Evolutionary conservation across 64 coral and sea anemone species (phyloP), one percentile per base, ranked within the genome.

Genomic region (Pocillopora damicornis): DNA sequence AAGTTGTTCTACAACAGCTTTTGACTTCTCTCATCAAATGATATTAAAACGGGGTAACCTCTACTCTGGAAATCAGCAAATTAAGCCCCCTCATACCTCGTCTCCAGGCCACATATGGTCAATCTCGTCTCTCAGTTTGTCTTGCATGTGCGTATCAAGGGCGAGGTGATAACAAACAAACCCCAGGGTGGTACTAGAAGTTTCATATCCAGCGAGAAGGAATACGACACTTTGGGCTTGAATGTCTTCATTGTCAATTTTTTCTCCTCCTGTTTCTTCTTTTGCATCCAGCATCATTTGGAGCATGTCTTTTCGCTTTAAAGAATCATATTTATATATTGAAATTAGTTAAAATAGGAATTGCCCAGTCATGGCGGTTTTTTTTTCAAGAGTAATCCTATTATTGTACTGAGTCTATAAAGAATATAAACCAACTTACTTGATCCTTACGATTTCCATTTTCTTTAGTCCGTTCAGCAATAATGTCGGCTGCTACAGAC

Each of bases 171-270:
- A 87, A 35, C 75, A 76, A 30, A 74, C 58, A 65, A 59, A 68
- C 18, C 74, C 76, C 37, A 92, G 63, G 26, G 82, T 57, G 26
- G 25, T 86, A 57, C 82, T 87, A 18, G 90, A 67, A 7, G 61
- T 87, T 73, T 92, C 73, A 59, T 79, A 87, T 71, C 90, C 90
- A 71, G 76, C 86, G 20, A 92, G 69, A 36, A 92, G 65, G 57
- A 92, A 92, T 34, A 79, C 23, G 37, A 92, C 61, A 42, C 83
- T 37, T 60, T 89, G 88, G 6, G 88, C 88, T n/a, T 67, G 60
- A 58, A 68, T 64, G 37, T 89, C 88, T 18, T 80, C 88, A 66
- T 89, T 77, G 23, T 63, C 69, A 51, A 89, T 23, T 74, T 89
- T 89, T 30, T 35, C 38, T 68, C 51, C 72, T 18, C 76, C 88